Conservation (phyloP, 2,888 invertebrate genomes). For the Lamellibrachia columna region DNA sequence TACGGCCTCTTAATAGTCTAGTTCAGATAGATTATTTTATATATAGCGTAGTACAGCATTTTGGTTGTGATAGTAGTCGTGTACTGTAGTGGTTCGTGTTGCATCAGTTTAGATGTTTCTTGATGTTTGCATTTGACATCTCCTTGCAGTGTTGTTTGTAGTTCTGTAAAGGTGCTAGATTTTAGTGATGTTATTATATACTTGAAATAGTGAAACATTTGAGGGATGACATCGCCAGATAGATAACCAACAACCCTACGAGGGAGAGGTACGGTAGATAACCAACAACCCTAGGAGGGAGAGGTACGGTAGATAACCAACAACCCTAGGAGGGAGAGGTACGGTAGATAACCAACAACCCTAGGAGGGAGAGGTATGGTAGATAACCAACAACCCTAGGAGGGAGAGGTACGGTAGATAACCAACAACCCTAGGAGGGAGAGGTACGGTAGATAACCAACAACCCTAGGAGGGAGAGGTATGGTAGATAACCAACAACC, state of each 20-base stretch:
- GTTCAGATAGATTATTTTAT: not conserved
- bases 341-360: no score
- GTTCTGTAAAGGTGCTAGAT: not conserved
- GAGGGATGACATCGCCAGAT: not conserved
- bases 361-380: no score
- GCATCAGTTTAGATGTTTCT: not conserved
- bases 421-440: no score
- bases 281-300: no score
- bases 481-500: no score
- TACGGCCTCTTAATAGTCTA: not conserved
- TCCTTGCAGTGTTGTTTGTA: not conserved
- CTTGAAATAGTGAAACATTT: not conserved
- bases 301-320: no score
- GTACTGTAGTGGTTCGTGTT: not conserved
- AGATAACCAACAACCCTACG: not conserved
- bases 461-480: no score
- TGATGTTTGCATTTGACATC: not conserved
- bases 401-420: no score
- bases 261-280: not conserved
- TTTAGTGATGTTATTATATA: not conserved
- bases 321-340: no score
- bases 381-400: no score
- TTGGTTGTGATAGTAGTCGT: not conserved
- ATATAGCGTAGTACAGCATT: not conserved
- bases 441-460: no score